Percentiles rank a stretch among this genome's conserved stretches.
Evolutionary conservation across 2,797 vertebrate species (phyloP).

Genomic region (Pangasius mekongensis): DNA sequence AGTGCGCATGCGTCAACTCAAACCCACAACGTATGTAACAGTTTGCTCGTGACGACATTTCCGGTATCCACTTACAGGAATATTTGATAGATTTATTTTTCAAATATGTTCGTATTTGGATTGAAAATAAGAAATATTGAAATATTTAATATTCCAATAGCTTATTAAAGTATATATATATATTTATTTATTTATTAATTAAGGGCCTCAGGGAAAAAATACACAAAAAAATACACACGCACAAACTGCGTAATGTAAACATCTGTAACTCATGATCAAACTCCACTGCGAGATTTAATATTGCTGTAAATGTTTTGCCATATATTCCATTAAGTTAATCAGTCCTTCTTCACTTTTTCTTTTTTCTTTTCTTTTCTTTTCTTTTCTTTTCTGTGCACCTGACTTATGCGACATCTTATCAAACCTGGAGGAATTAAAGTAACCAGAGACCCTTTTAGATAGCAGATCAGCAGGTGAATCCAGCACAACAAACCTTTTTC

Average conservation of each 20-base stretch:
- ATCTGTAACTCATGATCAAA: too few species aligned
- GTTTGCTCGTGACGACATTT: not conserved
- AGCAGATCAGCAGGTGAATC: not conserved
- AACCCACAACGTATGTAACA: not conserved
- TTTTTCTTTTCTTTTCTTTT: too few species aligned
- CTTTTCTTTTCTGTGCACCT: not conserved
- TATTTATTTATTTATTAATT: not conserved
- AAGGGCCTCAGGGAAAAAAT: too few species aligned
- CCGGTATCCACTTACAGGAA: not conserved
- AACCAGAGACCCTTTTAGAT: not conserved
- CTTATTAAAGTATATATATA: not conserved
- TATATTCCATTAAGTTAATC: too few species aligned
- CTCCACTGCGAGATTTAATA: not conserved
- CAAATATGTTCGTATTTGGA: not conserved
- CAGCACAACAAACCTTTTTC: not conserved
- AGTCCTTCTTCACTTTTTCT: too few species aligned
- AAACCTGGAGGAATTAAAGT: not conserved
- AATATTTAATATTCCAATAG: not conserved
- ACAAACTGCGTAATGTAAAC: too few species aligned
- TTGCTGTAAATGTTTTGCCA: not conserved
- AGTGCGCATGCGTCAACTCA: slow-evolving; percentile 67
- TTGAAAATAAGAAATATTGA: not conserved
- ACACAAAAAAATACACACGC: not conserved
- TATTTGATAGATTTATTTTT: not conserved
- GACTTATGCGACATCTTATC: not conserved